Percentiles rank a stretch among this genome's conserved stretches.
phyloP scores from a whole-genome alignment of 2,797 vertebrate species.

The Oryzias dopingdopingensis region DNA sequence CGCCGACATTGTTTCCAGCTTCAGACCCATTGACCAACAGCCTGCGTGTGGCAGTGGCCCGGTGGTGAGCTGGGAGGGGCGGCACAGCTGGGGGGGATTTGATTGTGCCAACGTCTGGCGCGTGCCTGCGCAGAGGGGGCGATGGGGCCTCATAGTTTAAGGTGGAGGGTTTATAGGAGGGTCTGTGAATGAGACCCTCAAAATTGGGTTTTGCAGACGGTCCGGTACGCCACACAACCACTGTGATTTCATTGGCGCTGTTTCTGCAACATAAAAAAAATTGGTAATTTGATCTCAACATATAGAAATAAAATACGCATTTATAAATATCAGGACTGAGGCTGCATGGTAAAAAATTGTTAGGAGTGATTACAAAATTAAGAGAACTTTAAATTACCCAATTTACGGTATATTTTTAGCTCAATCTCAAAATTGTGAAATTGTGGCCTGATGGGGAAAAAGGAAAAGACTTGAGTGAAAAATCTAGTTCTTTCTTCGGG shows the following conservation, averaged over 20 bases:
- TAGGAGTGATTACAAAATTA: too few species aligned
- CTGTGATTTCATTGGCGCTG: conserved; percentile 85
- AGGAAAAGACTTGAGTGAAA: too few species aligned
- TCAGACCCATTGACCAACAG: conserved; percentile 81
- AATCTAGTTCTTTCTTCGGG: too few species aligned
- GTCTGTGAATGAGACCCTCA: conserved; percentile 83
- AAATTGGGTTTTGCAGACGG: conserved; percentile 83
- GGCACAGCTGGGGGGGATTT: conserved; percentile 77
- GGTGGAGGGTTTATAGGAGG: conserved; percentile 83
- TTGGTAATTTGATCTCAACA: background rate
- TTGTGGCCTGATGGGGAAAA: too few species aligned
- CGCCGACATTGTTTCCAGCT: conserved; percentile 27
- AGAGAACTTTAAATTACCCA: too few species aligned
- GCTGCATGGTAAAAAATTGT: too few species aligned
- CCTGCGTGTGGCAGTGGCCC: conserved; percentile 79
- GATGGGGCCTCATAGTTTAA: conserved; percentile 80
- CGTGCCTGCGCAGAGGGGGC: conserved; percentile 78
- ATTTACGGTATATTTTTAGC: too few species aligned
- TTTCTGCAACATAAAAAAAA: conserved; percentile 73
- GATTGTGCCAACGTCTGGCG: conserved; percentile 50
- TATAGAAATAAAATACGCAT: too few species aligned
- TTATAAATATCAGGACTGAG: too few species aligned
- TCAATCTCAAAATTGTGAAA: too few species aligned
- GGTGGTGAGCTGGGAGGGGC: conserved; percentile 79
- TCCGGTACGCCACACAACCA: conserved; percentile 91